Conservation (phyloP, 1,140 invertebrate genomes). For the Delia radicum region DNA sequence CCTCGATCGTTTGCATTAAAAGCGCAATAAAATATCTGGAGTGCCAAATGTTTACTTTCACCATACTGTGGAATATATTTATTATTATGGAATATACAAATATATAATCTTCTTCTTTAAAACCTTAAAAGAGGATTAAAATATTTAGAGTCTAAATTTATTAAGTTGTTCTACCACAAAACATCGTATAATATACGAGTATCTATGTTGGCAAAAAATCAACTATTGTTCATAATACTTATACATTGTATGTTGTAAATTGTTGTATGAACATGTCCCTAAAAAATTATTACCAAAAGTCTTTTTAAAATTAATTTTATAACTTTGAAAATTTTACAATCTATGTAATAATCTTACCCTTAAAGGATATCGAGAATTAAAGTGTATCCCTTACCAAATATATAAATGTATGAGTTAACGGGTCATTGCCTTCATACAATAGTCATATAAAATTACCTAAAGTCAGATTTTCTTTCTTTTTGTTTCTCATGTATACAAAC, state of each 20-base stretch:
- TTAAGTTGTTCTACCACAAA: not conserved
- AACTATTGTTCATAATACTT: not conserved
- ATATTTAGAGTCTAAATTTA: slow-evolving; percentile 1
- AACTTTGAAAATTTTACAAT: not conserved
- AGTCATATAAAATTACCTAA: not conserved
- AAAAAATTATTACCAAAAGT: not conserved
- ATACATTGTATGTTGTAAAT: not conserved
- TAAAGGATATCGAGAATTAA: not conserved
- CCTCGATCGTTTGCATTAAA: too few relatives aligned
- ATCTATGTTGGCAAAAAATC: not conserved
- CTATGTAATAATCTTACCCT: too few relatives aligned
- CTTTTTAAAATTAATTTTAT: not conserved
- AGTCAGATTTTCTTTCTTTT: not conserved
- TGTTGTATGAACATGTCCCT: not conserved
- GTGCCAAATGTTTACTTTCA: too few relatives aligned
- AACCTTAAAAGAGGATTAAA: slow-evolving; percentile 18
- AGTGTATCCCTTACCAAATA: not conserved
- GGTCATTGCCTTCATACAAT: slow-evolving; percentile 2
- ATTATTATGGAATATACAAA: not conserved
- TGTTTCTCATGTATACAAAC: too few relatives aligned
- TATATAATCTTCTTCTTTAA: not conserved
- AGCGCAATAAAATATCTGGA: too few relatives aligned
- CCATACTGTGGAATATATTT: too few relatives aligned
- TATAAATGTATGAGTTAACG: not conserved
- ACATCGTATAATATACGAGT: not conserved